Conservation (phyloP, 2,888 invertebrate genomes). For the Antheraea yamamai region DNA sequence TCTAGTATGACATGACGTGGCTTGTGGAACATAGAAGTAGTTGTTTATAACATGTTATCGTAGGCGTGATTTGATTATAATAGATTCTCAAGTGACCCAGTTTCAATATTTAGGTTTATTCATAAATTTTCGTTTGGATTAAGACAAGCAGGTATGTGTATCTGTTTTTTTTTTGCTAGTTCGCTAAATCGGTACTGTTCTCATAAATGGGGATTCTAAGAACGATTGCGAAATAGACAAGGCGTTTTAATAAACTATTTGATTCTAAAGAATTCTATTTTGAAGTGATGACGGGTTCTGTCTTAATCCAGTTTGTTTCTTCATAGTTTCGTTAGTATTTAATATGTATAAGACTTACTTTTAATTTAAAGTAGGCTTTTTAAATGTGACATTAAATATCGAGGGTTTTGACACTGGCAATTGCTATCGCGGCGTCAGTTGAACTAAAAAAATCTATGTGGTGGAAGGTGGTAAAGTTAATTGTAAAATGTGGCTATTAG, state of each 20-base stretch:
- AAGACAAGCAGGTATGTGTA: background rate
- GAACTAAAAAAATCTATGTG: background rate
- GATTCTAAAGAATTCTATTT: no score
- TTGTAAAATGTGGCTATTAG: no score
- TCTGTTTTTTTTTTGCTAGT: background rate
- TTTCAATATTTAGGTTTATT: background rate
- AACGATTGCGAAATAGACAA: background rate
- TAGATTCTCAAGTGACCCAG: background rate
- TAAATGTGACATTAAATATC: no score
- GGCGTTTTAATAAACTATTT: background rate
- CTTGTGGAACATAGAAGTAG: background rate
- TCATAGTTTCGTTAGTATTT: no score
- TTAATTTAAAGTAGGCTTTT: background rate
- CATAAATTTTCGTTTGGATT: background rate
- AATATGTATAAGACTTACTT: background rate
- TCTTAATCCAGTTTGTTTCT: background rate
- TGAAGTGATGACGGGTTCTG: background rate
- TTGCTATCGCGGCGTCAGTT: background rate
- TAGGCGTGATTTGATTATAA: background rate
- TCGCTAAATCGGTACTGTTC: background rate
- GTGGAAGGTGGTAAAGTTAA: no score
- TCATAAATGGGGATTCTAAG: background rate
- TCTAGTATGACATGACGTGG: background rate
- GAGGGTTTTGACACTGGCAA: background rate
- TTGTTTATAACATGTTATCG: background rate